Conservation (phyloP, 2,113 vertebrate genomes). For the Columba livia region DNA sequence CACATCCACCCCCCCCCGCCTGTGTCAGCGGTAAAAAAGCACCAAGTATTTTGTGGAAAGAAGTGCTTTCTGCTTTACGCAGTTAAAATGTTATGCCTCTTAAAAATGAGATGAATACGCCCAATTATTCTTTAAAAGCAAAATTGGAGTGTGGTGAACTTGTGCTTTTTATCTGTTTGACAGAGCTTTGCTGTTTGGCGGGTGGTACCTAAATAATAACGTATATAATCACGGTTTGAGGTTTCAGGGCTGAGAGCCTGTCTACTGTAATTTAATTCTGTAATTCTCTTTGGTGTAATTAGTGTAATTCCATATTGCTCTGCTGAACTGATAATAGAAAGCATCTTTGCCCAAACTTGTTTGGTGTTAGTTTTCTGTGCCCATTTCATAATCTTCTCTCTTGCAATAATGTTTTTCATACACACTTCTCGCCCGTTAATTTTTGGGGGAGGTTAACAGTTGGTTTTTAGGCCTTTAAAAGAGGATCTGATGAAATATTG, state of each 20-base stretch:
- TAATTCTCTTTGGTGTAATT: background rate
- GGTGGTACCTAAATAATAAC: background rate
- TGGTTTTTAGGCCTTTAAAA: background rate
- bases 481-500: background rate
- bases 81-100: background rate
- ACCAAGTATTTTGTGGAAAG: too few relatives aligned
- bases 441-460: background rate
- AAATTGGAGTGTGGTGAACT: background rate
- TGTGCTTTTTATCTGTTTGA: background rate
- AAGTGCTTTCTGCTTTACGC: rapidly evolving
- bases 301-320: background rate
- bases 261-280: too few relatives aligned
- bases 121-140: background rate
- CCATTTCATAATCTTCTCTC: background rate
- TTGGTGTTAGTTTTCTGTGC: background rate
- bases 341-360: too few relatives aligned
- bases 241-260: background rate
- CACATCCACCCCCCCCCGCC: background rate
- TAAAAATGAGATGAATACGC: rapidly evolving
- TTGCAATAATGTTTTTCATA: rapidly evolving
- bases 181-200: background rate
- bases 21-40: too few relatives aligned
- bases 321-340: too few relatives aligned
- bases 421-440: background rate
- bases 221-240: rapidly evolving